Conservation (phyloP, 2,888 invertebrate species). For the Caenorhabditis parvicauda region DNA sequence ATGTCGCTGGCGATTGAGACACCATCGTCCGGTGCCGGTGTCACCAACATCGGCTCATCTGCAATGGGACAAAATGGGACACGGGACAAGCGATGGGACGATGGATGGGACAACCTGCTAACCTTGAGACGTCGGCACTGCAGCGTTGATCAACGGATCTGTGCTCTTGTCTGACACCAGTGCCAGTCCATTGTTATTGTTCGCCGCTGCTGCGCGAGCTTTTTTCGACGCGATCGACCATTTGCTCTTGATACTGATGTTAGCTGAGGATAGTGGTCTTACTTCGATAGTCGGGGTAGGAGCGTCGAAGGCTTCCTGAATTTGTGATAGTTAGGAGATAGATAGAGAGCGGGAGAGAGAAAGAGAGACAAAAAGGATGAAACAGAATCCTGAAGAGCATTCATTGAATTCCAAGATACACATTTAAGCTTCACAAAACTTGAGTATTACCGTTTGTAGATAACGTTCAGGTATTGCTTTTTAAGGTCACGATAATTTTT, state of each 20-base stretch:
- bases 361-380: too few relatives aligned
- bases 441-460: too few relatives aligned
- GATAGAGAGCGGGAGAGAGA: too few relatives aligned
- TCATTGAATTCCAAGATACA: not conserved
- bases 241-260: conserved; percentile 21
- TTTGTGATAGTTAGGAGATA: not conserved
- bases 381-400: too few relatives aligned
- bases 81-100: too few relatives aligned
- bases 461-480: too few relatives aligned
- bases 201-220: conserved; percentile 19
- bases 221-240: conserved; percentile 17
- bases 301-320: conserved; percentile 38
- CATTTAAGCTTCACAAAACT: conserved; percentile 2
- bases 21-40: conserved; percentile 21
- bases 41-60: conserved; percentile 13
- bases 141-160: conserved; percentile 50
- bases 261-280: conserved; percentile 22
- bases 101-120: too few relatives aligned
- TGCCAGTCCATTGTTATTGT: conserved; percentile 34
- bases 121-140: not conserved
- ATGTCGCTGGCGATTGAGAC: conserved; percentile 24
- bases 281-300: conserved; percentile 35
- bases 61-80: too few relatives aligned
- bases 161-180: conserved; percentile 52
- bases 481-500: too few relatives aligned